Percentiles rank a stretch among this genome's conserved stretches.
phyloP scores from a whole-genome alignment of 2,888 invertebrate genomes.

The Sinohyriopsis cumingii region DNA sequence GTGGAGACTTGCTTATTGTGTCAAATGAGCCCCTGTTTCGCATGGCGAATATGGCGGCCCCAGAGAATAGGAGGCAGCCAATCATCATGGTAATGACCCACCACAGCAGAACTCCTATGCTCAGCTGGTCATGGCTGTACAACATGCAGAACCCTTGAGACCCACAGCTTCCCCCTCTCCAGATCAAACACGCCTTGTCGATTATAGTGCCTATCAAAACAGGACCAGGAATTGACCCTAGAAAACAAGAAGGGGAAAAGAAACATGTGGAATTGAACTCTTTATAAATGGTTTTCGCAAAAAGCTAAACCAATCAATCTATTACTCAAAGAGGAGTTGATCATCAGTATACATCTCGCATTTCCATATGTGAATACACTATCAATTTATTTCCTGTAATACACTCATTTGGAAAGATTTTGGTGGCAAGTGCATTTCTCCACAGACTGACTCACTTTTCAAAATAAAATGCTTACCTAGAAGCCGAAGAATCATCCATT shows the following conservation, averaged over 20 bases:
- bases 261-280: too few species aligned
- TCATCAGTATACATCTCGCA: too few species aligned
- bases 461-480: slow-evolving; percentile 29
- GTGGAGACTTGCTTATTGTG: too few species aligned
- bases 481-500: slow-evolving; percentile 46
- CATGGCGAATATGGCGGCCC: slow-evolving; percentile 32
- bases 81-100: slow-evolving; percentile 45
- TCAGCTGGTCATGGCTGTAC: slow-evolving; percentile 49
- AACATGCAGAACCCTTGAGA: slow-evolving; percentile 42
- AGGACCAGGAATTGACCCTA: slow-evolving; percentile 60
- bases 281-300: too few species aligned
- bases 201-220: slow-evolving; percentile 57
- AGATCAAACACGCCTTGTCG: slow-evolving; percentile 54
- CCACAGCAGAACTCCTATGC: slow-evolving; percentile 49
- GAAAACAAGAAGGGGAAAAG: not conserved
- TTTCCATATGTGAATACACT: too few species aligned
- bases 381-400: too few species aligned
- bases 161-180: slow-evolving; percentile 39
- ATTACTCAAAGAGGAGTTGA: too few species aligned
- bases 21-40: slow-evolving; percentile 3
- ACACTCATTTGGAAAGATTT: too few species aligned
- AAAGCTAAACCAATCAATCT: too few species aligned
- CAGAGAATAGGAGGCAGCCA: slow-evolving; percentile 42
- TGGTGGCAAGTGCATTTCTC: too few species aligned
- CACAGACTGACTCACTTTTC: not conserved